phyloP scores from a whole-genome alignment of 2,888 invertebrate genomes.

The Lottia gigantea region DNA sequence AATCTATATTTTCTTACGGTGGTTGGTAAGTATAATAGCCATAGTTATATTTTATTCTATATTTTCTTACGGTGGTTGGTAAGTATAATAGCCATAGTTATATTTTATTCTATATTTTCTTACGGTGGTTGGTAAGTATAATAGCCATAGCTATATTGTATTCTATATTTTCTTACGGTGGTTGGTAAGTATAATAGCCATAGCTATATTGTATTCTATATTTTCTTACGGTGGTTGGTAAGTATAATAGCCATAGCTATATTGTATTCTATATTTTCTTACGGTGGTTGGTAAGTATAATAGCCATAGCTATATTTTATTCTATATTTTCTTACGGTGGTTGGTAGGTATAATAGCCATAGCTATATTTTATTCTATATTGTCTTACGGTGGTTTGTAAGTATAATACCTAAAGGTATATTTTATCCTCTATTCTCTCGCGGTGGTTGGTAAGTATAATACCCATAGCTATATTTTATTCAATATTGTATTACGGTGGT shows the following conservation, averaged over 20 bases:
- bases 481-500: conserved; percentile 57
- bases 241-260: conserved; percentile 59
- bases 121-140: conserved; percentile 70
- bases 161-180: conserved; percentile 57
- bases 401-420: conserved; percentile 33
- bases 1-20: conserved; percentile 56
- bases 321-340: conserved; percentile 60
- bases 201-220: conserved; percentile 56
- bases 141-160: conserved; percentile 55
- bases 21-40: conserved; percentile 69
- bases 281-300: conserved; percentile 70
- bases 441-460: conserved; percentile 70
- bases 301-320: conserved; percentile 47
- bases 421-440: conserved; percentile 58
- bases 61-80: conserved; percentile 68
- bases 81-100: conserved; percentile 64
- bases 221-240: conserved; percentile 69
- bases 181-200: conserved; percentile 70
- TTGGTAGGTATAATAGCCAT: conserved; percentile 69
- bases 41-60: conserved; percentile 54
- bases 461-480: conserved; percentile 50
- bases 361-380: conserved; percentile 54
- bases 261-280: conserved; percentile 58
- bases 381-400: conserved; percentile 71
- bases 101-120: conserved; percentile 58